These are phyloP conservation scores for Psilanteris sp. DNA, from an alignment of 1,140 invertebrate genomes.

Conservation along the genomic window DNA sequence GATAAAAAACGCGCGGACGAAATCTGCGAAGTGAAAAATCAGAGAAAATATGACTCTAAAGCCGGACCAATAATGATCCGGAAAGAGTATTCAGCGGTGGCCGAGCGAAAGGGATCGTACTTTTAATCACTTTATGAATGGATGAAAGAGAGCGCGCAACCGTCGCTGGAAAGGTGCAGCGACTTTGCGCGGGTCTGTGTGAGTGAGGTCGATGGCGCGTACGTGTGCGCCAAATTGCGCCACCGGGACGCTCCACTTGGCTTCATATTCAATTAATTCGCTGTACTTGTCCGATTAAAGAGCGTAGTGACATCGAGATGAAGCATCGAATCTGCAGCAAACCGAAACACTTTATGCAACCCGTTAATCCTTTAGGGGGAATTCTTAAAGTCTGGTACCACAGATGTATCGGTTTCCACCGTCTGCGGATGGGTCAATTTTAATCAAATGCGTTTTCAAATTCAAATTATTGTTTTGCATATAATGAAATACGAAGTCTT, in stretches of 20 bases:
- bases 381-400: no score
- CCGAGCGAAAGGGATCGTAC: conserved; percentile 48
- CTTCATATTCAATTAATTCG: conserved; percentile 58
- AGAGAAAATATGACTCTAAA: conserved; percentile 23
- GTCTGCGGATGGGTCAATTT: conserved; percentile 9
- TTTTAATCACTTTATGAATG: conserved; percentile 64
- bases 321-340: conserved; percentile 18
- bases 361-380: no score
- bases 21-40: conserved; percentile 25
- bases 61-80: conserved; percentile 43
- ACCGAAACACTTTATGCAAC: conserved; percentile 48
- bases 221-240: conserved; percentile 21
- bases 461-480: no score
- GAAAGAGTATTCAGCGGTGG: conserved; percentile 31
- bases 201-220: background rate
- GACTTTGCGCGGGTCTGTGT: background rate
- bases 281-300: conserved; percentile 43
- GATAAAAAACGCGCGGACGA: no score
- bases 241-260: conserved; percentile 33
- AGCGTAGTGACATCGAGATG: conserved; percentile 40
- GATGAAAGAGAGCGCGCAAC: conserved; percentile 40
- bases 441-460: no score
- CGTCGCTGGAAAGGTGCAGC: conserved; percentile 21
- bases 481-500: no score
- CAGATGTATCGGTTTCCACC: no score